phyloP scores from a whole-genome alignment of 2,797 vertebrate species.

The Mionectes olivaceus region DNA sequence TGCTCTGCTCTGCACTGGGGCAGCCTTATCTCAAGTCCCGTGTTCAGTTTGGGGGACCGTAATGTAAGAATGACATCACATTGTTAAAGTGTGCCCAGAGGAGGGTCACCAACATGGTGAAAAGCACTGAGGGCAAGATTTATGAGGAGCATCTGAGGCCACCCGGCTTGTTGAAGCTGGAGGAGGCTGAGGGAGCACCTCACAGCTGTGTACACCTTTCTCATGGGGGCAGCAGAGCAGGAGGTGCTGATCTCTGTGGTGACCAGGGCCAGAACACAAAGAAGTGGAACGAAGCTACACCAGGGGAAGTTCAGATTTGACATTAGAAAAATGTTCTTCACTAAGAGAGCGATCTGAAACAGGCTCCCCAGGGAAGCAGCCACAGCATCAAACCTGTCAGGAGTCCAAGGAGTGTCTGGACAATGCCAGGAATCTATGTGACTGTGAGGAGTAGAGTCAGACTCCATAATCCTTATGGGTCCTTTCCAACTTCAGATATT shows the following conservation, averaged over 20 bases:
- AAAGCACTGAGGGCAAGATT: neutral
- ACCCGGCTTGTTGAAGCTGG: neutral
- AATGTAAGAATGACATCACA: accelerated
- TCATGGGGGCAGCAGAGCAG: accelerated
- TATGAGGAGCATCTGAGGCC: accelerated
- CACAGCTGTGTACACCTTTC: neutral
- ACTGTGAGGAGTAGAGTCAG: neutral
- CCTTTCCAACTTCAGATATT: neutral
- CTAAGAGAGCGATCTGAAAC: neutral
- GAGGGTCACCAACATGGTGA: neutral
- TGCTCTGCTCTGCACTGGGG: neutral
- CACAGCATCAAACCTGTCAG: neutral
- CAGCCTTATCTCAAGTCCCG: accelerated
- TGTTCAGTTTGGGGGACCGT: neutral
- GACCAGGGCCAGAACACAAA: accelerated
- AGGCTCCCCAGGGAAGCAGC: neutral
- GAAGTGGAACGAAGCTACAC: neutral
- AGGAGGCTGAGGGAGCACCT: neutral
- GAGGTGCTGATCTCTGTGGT: neutral
- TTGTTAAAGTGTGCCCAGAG: neutral
- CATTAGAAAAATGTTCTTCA: neutral
- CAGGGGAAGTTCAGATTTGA: neutral
- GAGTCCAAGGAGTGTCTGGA: no score
- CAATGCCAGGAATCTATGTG: neutral
- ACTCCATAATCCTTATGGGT: accelerated